phyloP scores from a whole-genome alignment of 2,888 invertebrate genomes.

The Caenorhabditis sp. region DNA sequence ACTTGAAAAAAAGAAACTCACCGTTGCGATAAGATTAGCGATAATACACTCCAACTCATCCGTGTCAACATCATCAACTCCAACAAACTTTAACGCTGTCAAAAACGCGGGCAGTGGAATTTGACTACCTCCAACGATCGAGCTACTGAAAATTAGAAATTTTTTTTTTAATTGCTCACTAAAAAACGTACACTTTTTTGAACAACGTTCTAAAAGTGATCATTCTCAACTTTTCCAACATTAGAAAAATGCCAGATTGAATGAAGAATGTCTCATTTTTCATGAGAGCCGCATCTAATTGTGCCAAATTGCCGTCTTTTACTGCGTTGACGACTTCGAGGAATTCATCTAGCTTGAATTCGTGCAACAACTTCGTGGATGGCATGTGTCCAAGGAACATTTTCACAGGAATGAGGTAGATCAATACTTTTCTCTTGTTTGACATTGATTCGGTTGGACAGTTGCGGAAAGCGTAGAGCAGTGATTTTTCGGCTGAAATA shows the following conservation, averaged over 20 bases:
- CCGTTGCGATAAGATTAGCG: slow-evolving; percentile 91
- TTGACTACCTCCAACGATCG: slow-evolving; percentile 79
- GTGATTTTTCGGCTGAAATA: slow-evolving; percentile 82
- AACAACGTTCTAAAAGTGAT: slow-evolving; percentile 94
- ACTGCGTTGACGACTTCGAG: slow-evolving; percentile 76
- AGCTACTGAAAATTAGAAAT: slow-evolving; percentile 68
- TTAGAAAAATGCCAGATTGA: slow-evolving; percentile 93
- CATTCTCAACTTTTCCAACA: slow-evolving; percentile 93
- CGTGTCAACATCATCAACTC: slow-evolving; percentile 83
- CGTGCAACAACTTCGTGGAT: slow-evolving; percentile 81
- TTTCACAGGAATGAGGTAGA: slow-evolving; percentile 79
- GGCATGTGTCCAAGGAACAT: slow-evolving; percentile 96
- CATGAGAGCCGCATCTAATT: slow-evolving; percentile 72
- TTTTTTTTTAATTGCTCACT: no score
- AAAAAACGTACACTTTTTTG: slow-evolving; percentile 82
- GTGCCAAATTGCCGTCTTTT: slow-evolving; percentile 81
- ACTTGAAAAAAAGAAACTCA: slow-evolving; percentile 41
- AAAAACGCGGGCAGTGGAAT: slow-evolving; percentile 86
- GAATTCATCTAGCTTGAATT: slow-evolving; percentile 90
- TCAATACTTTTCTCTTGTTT: slow-evolving; percentile 90
- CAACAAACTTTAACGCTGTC: slow-evolving; percentile 83
- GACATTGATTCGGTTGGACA: slow-evolving; percentile 81
- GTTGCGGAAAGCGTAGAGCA: slow-evolving; percentile 90
- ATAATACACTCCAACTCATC: slow-evolving; percentile 96
- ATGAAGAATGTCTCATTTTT: slow-evolving; percentile 91